Base-by-base conservation (phyloP, 2,888 invertebrate genomes). In the Heteropelma amictum region DNA sequence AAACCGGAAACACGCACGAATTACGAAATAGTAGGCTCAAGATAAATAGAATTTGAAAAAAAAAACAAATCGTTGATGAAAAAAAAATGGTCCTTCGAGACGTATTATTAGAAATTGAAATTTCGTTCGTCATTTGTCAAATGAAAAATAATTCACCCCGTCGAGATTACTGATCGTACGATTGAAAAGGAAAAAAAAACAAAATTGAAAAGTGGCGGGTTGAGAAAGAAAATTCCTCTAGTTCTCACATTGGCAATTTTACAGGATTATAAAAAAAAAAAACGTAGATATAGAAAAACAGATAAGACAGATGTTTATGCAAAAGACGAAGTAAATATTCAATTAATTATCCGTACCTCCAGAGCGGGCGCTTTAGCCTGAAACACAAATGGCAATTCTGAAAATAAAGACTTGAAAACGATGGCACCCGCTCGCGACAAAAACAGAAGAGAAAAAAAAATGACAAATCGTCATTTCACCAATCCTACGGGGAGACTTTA, bases 301-400 rank as follows among this genome's bases (percentile, higher is more conserved):
- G 79, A 80, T 79, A 77, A n/a, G n/a, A n/a, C n/a, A n/a, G n/a
- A n/a, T n/a, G n/a, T n/a, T n/a, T n/a, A n/a, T n/a, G n/a, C n/a
- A n/a, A n/a, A n/a, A n/a, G n/a, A n/a, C n/a, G n/a, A n/a, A n/a
- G n/a, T n/a, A n/a, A n/a, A n/a, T n/a, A n/a, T n/a, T n/a, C 77
- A 77, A 81, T 71, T 80, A 77, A 77, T 85, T 83, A 85, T 83
- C 87, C 87, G 84, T 88, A 88, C 87, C 87, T 87, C 87, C 84
- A 86, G 85, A 83, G 85, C 85, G 85, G 87, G 86, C 78, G 87
- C 81, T 87, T 88, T 87, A 83, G 87, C 85, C 87, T 88, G 87
- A 87, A 88, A 88, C 87, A 88, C 87, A 88, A 88, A 87, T 82
- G 85, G 85, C 84, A 87, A 84, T 84, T 81, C 84, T 87, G 86